These are phyloP conservation scores for Plebejus melissa DNA, from an alignment of 2,888 invertebrate species.

Conservation along the genomic window DNA sequence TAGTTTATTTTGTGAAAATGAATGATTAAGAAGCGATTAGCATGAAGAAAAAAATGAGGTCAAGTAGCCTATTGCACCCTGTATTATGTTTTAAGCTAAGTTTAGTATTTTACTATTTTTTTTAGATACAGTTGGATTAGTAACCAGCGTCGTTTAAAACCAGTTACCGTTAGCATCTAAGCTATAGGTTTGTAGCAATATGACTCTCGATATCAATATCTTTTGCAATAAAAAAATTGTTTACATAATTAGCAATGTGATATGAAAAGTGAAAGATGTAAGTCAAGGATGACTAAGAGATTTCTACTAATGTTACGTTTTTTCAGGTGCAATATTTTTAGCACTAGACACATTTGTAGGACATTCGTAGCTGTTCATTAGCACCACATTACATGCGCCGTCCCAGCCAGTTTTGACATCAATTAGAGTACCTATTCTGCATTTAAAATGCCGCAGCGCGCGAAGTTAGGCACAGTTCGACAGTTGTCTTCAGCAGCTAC, in stretches of 20 bases:
- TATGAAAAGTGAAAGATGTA: constrained; percentile 43
- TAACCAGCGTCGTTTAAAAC: not conserved
- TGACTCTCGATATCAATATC: not conserved
- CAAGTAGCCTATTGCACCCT: too few species aligned
- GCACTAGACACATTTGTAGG: constrained; percentile 49
- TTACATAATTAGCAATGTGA: constrained; percentile 30
- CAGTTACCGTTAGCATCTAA: not conserved
- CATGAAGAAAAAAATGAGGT: too few species aligned
- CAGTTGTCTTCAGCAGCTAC: constrained; percentile 43
- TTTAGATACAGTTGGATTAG: too few species aligned
- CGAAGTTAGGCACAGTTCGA: constrained; percentile 47
- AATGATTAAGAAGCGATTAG: too few species aligned
- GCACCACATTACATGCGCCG: constrained; percentile 54
- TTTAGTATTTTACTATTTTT: too few species aligned
- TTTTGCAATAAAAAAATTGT: not conserved
- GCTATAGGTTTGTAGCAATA: not conserved
- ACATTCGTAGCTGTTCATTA: constrained; percentile 57
- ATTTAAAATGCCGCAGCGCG: constrained; percentile 50
- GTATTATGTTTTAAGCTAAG: too few species aligned
- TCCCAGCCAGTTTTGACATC: constrained; percentile 58
- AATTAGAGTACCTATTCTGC: constrained; percentile 44
- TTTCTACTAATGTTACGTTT: constrained; percentile 33
- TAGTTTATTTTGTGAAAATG: too few species aligned
- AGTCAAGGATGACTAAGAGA: constrained; percentile 37
- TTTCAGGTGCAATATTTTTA: constrained; percentile 38